These are phyloP conservation scores for Pyrrhosoma nymphula DNA, from an alignment of 2,888 invertebrate species.

Conservation along the genomic window DNA sequence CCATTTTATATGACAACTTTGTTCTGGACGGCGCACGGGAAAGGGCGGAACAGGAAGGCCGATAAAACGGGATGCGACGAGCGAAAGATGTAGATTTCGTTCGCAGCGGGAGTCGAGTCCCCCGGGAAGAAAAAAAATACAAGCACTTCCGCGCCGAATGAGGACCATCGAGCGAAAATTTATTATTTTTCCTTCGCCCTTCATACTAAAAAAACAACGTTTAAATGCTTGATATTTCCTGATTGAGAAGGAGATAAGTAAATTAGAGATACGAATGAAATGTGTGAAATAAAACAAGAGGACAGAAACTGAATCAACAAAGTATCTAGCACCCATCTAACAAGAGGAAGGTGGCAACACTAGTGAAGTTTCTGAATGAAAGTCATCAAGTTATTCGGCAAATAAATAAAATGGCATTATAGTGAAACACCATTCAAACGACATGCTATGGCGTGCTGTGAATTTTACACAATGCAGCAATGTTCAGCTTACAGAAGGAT, in stretches of 20 bases:
- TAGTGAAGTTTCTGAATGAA: not conserved
- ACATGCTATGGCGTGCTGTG: no score
- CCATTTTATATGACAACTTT: conserved; percentile 56
- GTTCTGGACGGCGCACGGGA: conserved; percentile 25
- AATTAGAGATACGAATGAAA: not conserved
- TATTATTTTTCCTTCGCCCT: not conserved
- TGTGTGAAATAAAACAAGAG: not conserved
- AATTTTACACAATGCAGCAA: no score
- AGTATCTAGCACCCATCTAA: no score
- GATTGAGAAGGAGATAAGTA: conserved; percentile 8
- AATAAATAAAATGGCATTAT: no score
- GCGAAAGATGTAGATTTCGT: not conserved
- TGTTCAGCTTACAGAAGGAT: no score
- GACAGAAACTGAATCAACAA: not conserved
- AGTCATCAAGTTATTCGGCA: not conserved
- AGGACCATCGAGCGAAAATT: not conserved
- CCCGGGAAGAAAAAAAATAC: not conserved
- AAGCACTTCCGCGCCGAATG: not conserved
- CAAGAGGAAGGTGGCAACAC: not conserved
- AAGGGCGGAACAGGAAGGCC: not conserved
- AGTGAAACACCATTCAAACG: no score
- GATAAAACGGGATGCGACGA: conserved; percentile 6
- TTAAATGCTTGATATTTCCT: not conserved
- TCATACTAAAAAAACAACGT: not conserved
- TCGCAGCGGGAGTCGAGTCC: conserved; percentile 48